Evolutionary conservation across 2,888 invertebrate species (phyloP), one percentile per base, ranked within the genome.

Genomic region (Electrophaes corylata): DNA sequence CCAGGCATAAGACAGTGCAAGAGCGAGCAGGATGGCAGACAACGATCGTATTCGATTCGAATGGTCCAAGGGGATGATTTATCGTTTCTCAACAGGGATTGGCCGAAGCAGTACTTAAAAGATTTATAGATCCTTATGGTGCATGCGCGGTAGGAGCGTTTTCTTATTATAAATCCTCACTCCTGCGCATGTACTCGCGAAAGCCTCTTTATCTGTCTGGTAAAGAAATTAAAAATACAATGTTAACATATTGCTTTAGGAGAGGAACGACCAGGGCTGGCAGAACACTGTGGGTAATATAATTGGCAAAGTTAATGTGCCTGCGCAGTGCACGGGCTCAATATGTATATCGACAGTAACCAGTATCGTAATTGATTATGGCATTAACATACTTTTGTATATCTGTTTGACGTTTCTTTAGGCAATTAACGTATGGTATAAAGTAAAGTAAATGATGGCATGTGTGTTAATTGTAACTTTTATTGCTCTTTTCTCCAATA

Each of bases 1-100:
- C 72, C 68, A 71, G 69, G 73, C 74, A 75, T 78, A 76, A 74
- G 73, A 61, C 66, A 62, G 65, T 65, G 59, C 72, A 79, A 68
- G 91, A 78, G 86, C 70, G 83, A 91, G 87, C 65, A 84, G 74
- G 89, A 88, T 69, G 69, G 79, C 62, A 72, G 70, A 68, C 54
- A 45, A 50, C 57, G 57, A 55, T 62, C 74, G 66, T 70, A 81
- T 80, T 80, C 81, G 83, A 83, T 76, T 81, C 87, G 82, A 83
- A 84, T 84, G 83, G 86, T 87, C 86, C 79, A 80, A 79, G 70
- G 84, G 83, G 86, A 90, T 91, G 91, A 91, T 91, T 90, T 90
- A 91, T 91, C 81, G 89, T 81, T 89, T 89, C 90, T 90, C 88
- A 86, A 91, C 91, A 84, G 88, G 88, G 90, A 91, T 91, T 91